Evolutionary conservation across 2,888 invertebrate genomes (phyloP), one percentile per base, ranked within the genome.

Genomic region (Sicus ferrugineus): DNA sequence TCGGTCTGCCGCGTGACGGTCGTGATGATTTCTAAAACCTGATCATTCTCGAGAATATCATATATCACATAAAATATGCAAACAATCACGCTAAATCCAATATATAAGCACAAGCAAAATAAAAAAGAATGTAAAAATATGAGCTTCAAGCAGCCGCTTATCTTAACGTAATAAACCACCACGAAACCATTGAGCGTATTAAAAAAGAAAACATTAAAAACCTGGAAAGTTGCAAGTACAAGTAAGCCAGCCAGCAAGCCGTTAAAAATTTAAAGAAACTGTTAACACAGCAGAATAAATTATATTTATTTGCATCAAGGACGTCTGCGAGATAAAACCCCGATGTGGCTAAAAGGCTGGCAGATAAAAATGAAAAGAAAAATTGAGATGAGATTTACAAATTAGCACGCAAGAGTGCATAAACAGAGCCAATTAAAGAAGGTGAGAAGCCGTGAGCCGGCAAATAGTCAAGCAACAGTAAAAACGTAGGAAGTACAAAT

Each of bases 291-390:
- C 30, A 34, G 34, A 64, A 64, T 52, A 52, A 64, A 64, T 52
- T 64, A 31, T 50, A 48, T 50, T 64, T 64, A 64, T 64, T 50
- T 64, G 30, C 64, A 52, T 21, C 64, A 64, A 64, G 50, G 64
- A 19, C 62, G 62, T 62, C 42, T 28, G 21, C 26, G 26, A 64
- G 64, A 64, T 52, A 64, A 52, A 21, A 19, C 52, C 26, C 5
- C 19, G 16, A 62, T 16, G 38, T 16, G n/a, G 19, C 26, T 26
- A 54, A 54, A 54, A 28, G 54, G 21, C 26, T 34, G 11, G 7
- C 46, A 9, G 11, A 54, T 54, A 65, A 54, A 46, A 54, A 54
- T 26, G 65, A 21, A 65, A n/a, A 54, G 65, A 9, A 65, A 34
- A 34, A 23, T 34, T 34, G 46, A 23, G 26, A 54, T 23, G 26